phyloP scores from a whole-genome alignment of 1,140 invertebrate genomes.

The Cydia fagiglandana region DNA sequence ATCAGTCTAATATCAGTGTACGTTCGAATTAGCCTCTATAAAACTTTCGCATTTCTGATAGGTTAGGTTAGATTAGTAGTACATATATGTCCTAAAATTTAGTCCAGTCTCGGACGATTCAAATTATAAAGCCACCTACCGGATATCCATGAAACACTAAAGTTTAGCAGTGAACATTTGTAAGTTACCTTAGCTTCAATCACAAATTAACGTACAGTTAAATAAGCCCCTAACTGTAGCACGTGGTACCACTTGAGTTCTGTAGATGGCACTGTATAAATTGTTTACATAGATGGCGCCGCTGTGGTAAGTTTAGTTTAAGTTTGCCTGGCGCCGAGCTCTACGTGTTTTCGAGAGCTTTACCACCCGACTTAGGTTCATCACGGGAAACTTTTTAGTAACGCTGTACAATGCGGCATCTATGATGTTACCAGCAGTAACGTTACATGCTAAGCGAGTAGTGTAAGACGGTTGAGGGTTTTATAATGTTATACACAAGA shows the following conservation, averaged over 20 bases:
- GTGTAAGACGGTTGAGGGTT: neutral
- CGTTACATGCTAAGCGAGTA: neutral
- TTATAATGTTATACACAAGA: constrained; percentile 9
- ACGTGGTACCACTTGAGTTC: neutral
- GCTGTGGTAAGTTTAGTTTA: constrained; percentile 20
- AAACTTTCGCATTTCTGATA: too few species aligned
- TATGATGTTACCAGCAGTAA: neutral
- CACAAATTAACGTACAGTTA: neutral
- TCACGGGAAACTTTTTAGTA: neutral
- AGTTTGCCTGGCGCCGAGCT: constrained; percentile 26
- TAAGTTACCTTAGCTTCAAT: neutral
- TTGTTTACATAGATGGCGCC: constrained; percentile 7
- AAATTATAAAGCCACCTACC: constrained; percentile 2
- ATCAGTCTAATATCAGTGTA: too few species aligned
- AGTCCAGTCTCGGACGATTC: too few species aligned
- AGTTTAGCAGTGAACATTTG: neutral
- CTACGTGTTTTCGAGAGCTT: neutral
- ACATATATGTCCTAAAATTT: too few species aligned
- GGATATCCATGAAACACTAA: neutral
- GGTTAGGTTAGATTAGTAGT: too few species aligned
- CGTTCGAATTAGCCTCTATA: too few species aligned
- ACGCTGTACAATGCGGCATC: neutral
- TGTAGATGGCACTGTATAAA: neutral
- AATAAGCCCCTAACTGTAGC: neutral
- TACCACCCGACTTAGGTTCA: neutral